Percentiles rank a stretch among this genome's conserved stretches.
Conservation (phyloP, 2,888 invertebrate species). For the Lycaena phlaeas region DNA sequence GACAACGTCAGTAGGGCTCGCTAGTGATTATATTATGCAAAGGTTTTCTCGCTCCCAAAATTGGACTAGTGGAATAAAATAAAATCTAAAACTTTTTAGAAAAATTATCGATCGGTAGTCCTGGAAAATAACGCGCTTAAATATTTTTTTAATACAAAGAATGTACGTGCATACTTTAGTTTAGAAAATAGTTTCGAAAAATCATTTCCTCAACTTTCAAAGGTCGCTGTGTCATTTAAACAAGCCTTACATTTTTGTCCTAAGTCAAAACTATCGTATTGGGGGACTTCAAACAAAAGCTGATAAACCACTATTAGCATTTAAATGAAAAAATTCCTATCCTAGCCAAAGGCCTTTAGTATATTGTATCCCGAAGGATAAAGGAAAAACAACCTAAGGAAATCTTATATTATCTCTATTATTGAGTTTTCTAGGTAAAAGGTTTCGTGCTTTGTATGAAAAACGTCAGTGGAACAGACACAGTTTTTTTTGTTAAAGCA, state of each 20-base stretch:
- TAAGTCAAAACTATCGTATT: not conserved
- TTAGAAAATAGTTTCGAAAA: too few species aligned
- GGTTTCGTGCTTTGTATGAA: not conserved
- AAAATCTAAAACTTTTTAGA: too few species aligned
- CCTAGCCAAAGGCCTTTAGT: conserved; percentile 1
- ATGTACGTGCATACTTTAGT: too few species aligned
- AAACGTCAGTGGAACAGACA: not conserved
- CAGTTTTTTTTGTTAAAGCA: not conserved
- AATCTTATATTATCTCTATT: not conserved
- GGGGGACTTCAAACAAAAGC: not conserved
- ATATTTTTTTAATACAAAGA: too few species aligned
- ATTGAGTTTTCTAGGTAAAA: not conserved
- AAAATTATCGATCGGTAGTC: too few species aligned
- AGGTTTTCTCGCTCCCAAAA: too few species aligned
- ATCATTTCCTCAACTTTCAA: too few species aligned
- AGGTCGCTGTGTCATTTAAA: not conserved
- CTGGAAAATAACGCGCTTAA: too few species aligned
- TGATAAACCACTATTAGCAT: conserved; percentile 1
- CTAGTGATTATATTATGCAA: too few species aligned
- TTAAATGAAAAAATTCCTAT: conserved; percentile 5
- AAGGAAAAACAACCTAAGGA: not conserved
- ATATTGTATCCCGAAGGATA: conserved; percentile 3
- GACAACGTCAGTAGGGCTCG: too few species aligned
- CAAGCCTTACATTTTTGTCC: not conserved
- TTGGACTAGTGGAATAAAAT: too few species aligned